phyloP scores from a whole-genome alignment of 2,888 invertebrate genomes.

The Netelia virgata region DNA sequence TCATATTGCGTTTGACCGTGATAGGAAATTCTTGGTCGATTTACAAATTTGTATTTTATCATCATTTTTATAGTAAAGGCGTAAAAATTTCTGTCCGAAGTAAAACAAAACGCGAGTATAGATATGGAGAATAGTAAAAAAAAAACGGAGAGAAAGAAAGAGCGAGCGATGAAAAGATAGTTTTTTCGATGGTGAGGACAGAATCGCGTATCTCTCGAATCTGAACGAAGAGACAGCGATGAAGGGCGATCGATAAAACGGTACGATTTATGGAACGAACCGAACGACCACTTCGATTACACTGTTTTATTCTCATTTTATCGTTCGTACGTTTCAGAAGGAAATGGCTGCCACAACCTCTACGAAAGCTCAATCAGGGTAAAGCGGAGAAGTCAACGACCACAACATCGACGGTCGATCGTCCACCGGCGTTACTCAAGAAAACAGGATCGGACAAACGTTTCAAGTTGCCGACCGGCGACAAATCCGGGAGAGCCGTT shows the following conservation, averaged over 20 bases:
- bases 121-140: background rate
- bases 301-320: constrained; percentile 17
- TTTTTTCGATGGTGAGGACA: background rate
- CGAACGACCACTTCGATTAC: background rate
- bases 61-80: background rate
- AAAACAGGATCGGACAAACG: constrained; percentile 94
- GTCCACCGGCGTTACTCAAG: constrained; percentile 88
- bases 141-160: background rate
- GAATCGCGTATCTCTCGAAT: background rate
- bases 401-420: constrained; percentile 77
- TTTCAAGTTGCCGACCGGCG: constrained; percentile 88
- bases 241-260: background rate
- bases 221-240: background rate
- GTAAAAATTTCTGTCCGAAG: background rate
- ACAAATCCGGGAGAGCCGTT: constrained; percentile 76
- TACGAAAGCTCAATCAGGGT: constrained; percentile 95
- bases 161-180: background rate
- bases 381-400: constrained; percentile 91
- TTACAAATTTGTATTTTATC: background rate
- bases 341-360: constrained; percentile 95
- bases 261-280: background rate
- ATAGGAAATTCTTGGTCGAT: background rate
- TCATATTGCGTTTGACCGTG: background rate
- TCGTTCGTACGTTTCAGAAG: constrained; percentile 86
- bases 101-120: background rate